phyloP scores from a whole-genome alignment of 2,888 invertebrate genomes.

The Sarcophaga carnaria region DNA sequence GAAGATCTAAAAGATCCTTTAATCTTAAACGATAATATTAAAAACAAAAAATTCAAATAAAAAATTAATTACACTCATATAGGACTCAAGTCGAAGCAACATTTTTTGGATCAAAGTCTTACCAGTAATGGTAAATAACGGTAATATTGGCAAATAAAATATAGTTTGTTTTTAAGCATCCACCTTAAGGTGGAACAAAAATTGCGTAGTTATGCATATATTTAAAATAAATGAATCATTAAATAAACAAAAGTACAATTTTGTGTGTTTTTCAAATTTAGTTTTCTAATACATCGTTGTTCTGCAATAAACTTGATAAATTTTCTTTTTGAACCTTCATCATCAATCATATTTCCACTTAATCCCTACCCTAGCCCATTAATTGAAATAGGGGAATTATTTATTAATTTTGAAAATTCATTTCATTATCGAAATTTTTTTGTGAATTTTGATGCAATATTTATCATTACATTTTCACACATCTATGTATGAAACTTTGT shows the following conservation, averaged over 20 bases:
- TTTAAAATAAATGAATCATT: constrained; percentile 31
- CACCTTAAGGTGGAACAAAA: constrained; percentile 28
- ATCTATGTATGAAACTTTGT: too few relatives aligned
- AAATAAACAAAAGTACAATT: neutral
- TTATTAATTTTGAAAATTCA: too few relatives aligned
- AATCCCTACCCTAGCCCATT: too few relatives aligned
- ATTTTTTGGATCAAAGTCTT: constrained; percentile 6
- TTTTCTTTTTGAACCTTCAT: too few relatives aligned
- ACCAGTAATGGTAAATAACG: neutral
- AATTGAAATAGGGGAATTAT: too few relatives aligned
- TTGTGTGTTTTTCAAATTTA: too few relatives aligned
- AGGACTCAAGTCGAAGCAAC: constrained; percentile 1
- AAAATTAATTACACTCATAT: neutral
- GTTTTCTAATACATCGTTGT: too few relatives aligned
- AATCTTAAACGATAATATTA: neutral
- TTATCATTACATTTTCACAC: too few relatives aligned
- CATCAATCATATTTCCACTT: too few relatives aligned
- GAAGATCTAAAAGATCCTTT: constrained; percentile 6
- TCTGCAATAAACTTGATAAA: too few relatives aligned
- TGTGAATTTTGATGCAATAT: too few relatives aligned
- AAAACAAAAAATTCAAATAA: neutral
- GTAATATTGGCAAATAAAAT: constrained; percentile 19
- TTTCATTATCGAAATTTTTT: too few relatives aligned
- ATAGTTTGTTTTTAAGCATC: constrained; percentile 42
- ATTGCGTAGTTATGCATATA: constrained; percentile 27